phyloP scores from a whole-genome alignment of 92 coral and sea anemone genomes.

The Porites rus region DNA sequence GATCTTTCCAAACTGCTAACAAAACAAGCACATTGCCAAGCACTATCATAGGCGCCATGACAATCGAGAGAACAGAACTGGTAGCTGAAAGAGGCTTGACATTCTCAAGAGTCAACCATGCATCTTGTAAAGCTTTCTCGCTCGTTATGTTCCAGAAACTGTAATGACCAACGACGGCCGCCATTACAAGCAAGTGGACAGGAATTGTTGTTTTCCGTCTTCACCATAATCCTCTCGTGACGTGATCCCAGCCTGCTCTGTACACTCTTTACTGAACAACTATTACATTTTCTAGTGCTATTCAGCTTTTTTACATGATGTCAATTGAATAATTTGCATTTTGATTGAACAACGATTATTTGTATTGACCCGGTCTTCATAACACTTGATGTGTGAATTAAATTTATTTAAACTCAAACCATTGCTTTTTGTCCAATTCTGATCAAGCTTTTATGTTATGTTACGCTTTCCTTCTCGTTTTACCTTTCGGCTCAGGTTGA shows the following conservation, averaged over 20 bases:
- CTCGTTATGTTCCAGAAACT: slow-evolving; percentile 10
- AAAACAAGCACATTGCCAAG: slow-evolving; percentile 12
- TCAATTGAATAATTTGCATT: not conserved
- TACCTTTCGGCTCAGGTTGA: too few relatives aligned
- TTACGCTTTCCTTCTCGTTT: too few relatives aligned
- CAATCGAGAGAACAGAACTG: not conserved
- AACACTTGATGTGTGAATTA: too few relatives aligned
- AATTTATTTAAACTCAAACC: too few relatives aligned
- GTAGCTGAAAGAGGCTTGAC: not conserved
- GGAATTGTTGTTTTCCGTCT: not conserved
- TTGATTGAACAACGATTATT: not conserved
- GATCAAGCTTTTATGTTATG: not conserved
- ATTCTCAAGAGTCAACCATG: not conserved
- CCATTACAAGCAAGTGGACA: not conserved
- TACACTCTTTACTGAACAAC: too few relatives aligned
- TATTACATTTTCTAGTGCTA: too few relatives aligned
- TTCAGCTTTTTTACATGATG: not conserved
- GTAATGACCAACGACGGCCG: not conserved
- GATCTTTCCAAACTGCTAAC: too few relatives aligned
- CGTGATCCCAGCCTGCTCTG: too few relatives aligned
- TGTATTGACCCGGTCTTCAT: not conserved
- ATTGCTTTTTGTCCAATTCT: not conserved
- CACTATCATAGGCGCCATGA: slow-evolving; percentile 11
- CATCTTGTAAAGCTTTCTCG: not conserved
- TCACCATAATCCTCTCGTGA: too few relatives aligned